Percentiles rank a stretch among this genome's conserved stretches.
phyloP scores from a whole-genome alignment of 2,797 vertebrate genomes.

The Alauda arvensis region DNA sequence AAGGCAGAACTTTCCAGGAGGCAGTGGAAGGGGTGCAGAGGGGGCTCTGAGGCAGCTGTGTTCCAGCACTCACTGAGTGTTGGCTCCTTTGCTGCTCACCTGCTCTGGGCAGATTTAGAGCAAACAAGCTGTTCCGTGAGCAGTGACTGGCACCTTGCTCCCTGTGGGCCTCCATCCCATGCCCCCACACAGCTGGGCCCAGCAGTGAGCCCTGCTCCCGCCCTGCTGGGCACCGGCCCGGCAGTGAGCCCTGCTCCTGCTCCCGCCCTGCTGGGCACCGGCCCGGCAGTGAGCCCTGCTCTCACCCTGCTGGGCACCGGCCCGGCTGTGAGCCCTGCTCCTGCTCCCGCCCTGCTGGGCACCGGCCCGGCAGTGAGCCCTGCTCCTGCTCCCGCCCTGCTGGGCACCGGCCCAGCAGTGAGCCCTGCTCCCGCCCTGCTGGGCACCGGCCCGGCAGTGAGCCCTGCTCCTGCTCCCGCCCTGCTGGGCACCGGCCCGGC shows the following conservation, averaged over 20 bases:
- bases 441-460: rapidly evolving
- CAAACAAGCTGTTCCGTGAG: slow-evolving; percentile 44
- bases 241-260: too few species aligned
- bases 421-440: background rate
- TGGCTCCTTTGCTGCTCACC: slow-evolving; percentile 52
- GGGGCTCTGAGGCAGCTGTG: background rate
- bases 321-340: background rate
- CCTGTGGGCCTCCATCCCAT: background rate
- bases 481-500: background rate
- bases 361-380: rapidly evolving
- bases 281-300: rapidly evolving
- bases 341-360: background rate
- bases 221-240: background rate
- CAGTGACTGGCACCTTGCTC: background rate
- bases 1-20: slow-evolving; percentile 20
- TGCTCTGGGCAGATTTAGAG: slow-evolving; percentile 1
- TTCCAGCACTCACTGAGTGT: background rate
- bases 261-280: background rate
- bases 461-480: background rate
- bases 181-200: background rate
- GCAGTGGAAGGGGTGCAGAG: background rate
- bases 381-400: too few species aligned
- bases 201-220: background rate
- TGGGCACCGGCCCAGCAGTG: too few species aligned
- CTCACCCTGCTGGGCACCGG: too few species aligned